These are phyloP conservation scores for Stigmatopora argus DNA, from an alignment of 2,113 vertebrate species.

Conservation along the genomic window DNA sequence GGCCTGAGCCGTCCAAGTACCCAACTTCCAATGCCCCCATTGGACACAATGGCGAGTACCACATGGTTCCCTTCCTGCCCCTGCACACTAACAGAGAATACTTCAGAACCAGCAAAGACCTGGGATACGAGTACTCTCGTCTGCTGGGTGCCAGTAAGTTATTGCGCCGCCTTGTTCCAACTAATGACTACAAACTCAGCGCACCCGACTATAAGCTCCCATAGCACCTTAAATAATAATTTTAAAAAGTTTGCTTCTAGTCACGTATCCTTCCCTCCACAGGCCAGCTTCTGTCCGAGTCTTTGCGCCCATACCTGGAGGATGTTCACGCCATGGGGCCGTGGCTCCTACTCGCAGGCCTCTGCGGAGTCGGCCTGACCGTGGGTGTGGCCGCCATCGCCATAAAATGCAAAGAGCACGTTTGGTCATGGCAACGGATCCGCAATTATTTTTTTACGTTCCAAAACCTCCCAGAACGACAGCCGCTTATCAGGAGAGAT, in stretches of 20 bases:
- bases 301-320: constrained; percentile 75
- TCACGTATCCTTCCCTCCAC: background rate
- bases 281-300: constrained; percentile 71
- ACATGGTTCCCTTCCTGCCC: constrained; percentile 94
- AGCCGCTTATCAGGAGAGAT: constrained; percentile 45
- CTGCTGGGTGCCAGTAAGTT: constrained; percentile 81
- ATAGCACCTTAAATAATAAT: too few species aligned
- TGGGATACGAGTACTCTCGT: constrained; percentile 90
- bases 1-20: constrained; percentile 75
- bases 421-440: constrained; percentile 5
- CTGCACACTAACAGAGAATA: constrained; percentile 86
- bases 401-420: constrained; percentile 1
- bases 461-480: constrained; percentile 29
- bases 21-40: constrained; percentile 85
- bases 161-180: background rate
- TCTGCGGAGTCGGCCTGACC: constrained; percentile 69
- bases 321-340: constrained; percentile 76
- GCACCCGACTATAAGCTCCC: too few species aligned
- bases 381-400: constrained; percentile 30
- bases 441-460: constrained; percentile 1
- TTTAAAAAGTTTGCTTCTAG: too few species aligned
- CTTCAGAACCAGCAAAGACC: constrained; percentile 81
- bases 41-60: constrained; percentile 86
- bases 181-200: too few species aligned
- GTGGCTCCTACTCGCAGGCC: constrained; percentile 77